A percentile compares a stretch with the other conserved stretches of the same genome.
phyloP scores from a whole-genome alignment of 2,113 vertebrate species.

The Corynorhinus townsendii region DNA sequence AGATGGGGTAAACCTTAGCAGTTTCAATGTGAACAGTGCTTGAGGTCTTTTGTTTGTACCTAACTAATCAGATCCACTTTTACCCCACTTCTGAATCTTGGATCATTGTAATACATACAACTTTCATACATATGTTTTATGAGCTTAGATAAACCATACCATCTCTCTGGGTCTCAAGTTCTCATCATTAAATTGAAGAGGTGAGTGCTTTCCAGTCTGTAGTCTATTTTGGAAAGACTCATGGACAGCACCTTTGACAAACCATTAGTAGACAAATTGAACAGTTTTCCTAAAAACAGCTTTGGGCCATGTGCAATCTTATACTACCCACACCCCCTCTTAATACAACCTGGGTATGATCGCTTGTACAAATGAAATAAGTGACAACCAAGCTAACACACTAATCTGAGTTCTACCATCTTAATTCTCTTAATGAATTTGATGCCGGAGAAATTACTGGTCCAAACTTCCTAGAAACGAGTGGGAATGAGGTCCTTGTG shows the following conservation, averaged over 20 bases:
- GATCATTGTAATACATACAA: background rate
- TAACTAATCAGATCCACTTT: background rate
- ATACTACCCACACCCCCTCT: background rate
- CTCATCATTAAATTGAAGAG: background rate
- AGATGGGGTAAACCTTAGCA: background rate
- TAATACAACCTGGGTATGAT: background rate
- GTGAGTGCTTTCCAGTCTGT: background rate
- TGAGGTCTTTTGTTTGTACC: background rate
- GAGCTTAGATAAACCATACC: background rate
- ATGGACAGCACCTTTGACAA: background rate
- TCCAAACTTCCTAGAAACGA: too few species aligned
- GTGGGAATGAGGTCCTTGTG: too few species aligned
- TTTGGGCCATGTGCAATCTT: background rate
- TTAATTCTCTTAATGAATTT: background rate
- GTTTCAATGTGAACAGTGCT: background rate
- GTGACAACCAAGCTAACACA: background rate
- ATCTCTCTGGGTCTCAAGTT: background rate
- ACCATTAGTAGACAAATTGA: background rate
- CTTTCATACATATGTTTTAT: background rate
- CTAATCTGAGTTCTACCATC: background rate
- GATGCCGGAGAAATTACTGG: too few species aligned
- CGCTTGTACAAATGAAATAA: background rate
- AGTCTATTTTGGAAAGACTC: background rate
- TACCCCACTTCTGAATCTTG: background rate
- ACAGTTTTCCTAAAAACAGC: background rate